Evolutionary conservation across 2,797 vertebrate species (phyloP).

Genomic region (Poeciliopsis turneri): DNA sequence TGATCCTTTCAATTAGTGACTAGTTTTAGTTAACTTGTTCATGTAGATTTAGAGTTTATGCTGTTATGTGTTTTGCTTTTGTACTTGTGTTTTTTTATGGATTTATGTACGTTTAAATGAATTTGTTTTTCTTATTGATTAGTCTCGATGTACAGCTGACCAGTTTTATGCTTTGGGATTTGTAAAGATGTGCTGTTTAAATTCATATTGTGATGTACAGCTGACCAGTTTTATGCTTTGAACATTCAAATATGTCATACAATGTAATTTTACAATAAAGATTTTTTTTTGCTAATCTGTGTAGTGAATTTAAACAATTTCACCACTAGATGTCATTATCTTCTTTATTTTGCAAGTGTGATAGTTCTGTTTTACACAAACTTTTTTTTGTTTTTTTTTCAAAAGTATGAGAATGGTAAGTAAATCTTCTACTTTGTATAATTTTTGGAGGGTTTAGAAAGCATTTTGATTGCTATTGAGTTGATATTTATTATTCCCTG

Average conservation of each 20-base stretch:
- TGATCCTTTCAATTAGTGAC: not conserved
- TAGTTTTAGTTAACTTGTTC: constrained; percentile 12
- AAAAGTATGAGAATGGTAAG: not conserved
- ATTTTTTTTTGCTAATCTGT: not conserved
- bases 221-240: constrained; percentile 11
- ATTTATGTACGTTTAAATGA: constrained; percentile 35
- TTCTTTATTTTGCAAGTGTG: not conserved
- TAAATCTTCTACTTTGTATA: not conserved
- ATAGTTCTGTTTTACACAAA: not conserved
- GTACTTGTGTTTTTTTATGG: constrained; percentile 14
- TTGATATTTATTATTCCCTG: not conserved
- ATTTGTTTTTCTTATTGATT: constrained; percentile 2
- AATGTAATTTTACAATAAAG: constrained; percentile 72
- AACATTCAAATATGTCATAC: constrained; percentile 40
- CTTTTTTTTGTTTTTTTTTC: too few species aligned
- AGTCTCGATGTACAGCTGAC: too few species aligned
- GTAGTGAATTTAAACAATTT: constrained; percentile 14
- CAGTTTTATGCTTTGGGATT: too few species aligned
- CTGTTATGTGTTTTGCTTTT: constrained; percentile 11
- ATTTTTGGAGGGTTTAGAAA: not conserved
- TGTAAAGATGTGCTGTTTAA: constrained; percentile 22
- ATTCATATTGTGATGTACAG: constrained; percentile 57
- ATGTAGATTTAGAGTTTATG: constrained; percentile 23
- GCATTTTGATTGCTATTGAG: not conserved
- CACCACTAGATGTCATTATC: constrained; percentile 65